Conservation (phyloP, 2,113 vertebrate genomes). For the Mesocricetus auratus region DNA sequence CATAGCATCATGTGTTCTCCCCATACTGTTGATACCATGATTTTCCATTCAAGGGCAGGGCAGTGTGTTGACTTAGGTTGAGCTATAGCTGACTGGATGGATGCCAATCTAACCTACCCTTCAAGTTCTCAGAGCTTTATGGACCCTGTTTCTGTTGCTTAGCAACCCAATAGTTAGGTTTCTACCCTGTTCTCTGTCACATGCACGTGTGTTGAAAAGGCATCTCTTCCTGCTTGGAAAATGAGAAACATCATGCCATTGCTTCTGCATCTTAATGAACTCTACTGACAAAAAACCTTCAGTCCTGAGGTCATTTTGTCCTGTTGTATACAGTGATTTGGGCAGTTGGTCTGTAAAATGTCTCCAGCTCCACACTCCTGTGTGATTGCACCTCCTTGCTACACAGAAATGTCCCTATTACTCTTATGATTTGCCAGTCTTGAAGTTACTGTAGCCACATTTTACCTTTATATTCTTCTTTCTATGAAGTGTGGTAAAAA, state of each 20-base stretch:
- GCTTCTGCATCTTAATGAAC: conserved; percentile 3
- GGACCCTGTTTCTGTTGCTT: neutral
- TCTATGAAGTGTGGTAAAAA: neutral
- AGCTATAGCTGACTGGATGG: neutral
- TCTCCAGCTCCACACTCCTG: neutral
- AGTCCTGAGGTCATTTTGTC: neutral
- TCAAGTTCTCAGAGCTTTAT: neutral
- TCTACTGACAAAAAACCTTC: neutral
- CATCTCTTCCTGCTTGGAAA: neutral
- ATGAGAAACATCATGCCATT: neutral
- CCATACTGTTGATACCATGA: neutral
- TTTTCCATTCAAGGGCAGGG: neutral
- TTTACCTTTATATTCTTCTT: neutral
- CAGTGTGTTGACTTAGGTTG: neutral
- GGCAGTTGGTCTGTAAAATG: conserved; percentile 21
- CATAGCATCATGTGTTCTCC: neutral
- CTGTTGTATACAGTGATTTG: neutral
- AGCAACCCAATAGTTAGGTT: neutral
- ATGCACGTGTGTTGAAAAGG: neutral
- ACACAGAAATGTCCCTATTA: conserved; percentile 18
- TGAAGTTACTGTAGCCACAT: neutral
- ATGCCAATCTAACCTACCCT: neutral
- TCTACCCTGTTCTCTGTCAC: neutral
- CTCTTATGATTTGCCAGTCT: neutral
- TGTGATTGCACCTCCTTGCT: neutral